Base-by-base conservation (phyloP, 92 coral and sea anemone genomes). In the Chrysogorgia sp. region DNA sequence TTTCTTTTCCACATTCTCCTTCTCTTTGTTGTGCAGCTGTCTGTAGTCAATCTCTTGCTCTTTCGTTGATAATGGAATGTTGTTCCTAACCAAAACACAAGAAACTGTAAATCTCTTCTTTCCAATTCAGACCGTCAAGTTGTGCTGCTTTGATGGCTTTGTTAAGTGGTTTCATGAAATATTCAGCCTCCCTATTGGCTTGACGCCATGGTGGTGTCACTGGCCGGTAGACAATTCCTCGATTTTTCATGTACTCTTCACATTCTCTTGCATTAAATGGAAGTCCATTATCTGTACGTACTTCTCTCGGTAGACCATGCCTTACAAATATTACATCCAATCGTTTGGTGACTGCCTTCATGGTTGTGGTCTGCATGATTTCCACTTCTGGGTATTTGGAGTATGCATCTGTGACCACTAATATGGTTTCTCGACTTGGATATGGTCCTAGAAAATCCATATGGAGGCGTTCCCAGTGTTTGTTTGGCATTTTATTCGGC, bases 351-450 rank as follows among this genome's bases (percentile, higher is more conserved):
- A 43, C 61, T 0, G 76, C 32, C 17, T 48, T 24, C 2, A 41
- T 41, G 9, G 71, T 28, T n/a, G 75, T 34, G n/a, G 58, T 15
- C 40, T 67, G 34, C 52, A 67, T 22, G 24, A 67, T 40, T 0
- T 28, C 75, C 2, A 67, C 75, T 29, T 67, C 75, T n/a, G 17
- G 56, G n/a, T n/a, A n/a, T n/a, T n/a, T n/a, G n/a, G n/a, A n/a
- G n/a, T n/a, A n/a, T n/a, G n/a, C n/a, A n/a, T n/a, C n/a, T n/a
- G n/a, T n/a, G n/a, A n/a, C n/a, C n/a, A n/a, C n/a, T n/a, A n/a
- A n/a, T n/a, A n/a, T 0, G 26, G 71, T 64, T 40, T 33, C 71
- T 34, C 71, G 50, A 7, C 53, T 41, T 26, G 17, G 53, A 41
- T 67, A 29, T 67, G 75, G 58, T 34, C 10, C 10, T 5, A 17